These are phyloP conservation scores for Polypterus bichir DNA, from an alignment of 2,113 vertebrate species.

Conservation along the genomic window DNA sequence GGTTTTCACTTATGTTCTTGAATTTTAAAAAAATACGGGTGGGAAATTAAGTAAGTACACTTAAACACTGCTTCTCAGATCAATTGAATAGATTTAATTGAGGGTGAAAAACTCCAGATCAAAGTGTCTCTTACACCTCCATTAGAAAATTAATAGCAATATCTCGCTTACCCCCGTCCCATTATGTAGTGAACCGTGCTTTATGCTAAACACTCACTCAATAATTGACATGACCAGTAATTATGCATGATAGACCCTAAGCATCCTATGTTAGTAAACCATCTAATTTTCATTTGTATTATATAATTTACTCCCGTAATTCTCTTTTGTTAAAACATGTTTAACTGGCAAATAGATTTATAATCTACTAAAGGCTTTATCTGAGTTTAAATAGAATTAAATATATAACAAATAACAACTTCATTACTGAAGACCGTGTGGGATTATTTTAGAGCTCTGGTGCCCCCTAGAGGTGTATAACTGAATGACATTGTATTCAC, in stretches of 20 bases:
- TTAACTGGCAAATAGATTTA: too few relatives aligned
- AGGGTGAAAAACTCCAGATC: constrained; percentile 36
- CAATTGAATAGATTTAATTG: constrained; percentile 49
- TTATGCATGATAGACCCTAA: background rate
- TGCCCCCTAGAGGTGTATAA: constrained; percentile 41
- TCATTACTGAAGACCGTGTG: background rate
- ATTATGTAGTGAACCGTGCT: constrained; percentile 4
- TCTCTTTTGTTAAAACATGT: too few relatives aligned
- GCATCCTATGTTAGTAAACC: too few relatives aligned
- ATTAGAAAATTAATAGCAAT: constrained; percentile 4
- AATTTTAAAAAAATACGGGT: too few relatives aligned
- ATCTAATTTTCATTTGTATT: too few relatives aligned
- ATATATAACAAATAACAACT: too few relatives aligned
- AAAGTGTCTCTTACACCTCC: constrained; percentile 5
- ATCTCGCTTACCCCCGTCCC: background rate
- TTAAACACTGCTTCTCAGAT: constrained; percentile 34
- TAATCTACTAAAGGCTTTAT: too few relatives aligned
- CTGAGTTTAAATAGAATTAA: too few relatives aligned
- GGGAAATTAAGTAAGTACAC: too few relatives aligned
- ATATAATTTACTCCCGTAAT: too few relatives aligned
- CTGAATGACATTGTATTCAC: background rate
- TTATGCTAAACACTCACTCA: constrained; percentile 12
- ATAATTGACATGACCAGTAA: constrained; percentile 14
- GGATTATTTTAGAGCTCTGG: constrained; percentile 21
- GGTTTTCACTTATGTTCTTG: too few relatives aligned